phyloP scores from a whole-genome alignment of 2,888 invertebrate genomes.

The Rhagium mordax region DNA sequence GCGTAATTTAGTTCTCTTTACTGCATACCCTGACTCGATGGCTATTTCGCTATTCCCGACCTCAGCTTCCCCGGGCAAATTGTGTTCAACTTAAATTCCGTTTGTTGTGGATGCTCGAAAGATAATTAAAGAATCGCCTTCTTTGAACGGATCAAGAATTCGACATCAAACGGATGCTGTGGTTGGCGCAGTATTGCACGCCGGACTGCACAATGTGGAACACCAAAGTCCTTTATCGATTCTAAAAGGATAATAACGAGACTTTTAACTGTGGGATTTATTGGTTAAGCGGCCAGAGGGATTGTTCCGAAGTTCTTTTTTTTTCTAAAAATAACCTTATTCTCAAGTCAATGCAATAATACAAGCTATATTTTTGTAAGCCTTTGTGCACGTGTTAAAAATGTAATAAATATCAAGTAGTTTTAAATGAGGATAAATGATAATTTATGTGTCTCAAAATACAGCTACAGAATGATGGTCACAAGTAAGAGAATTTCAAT shows the following conservation, averaged over 20 bases:
- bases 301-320: constrained; percentile 5
- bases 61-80: constrained; percentile 19
- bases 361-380: too few relatives aligned
- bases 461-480: too few relatives aligned
- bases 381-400: too few relatives aligned
- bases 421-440: too few relatives aligned
- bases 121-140: constrained; percentile 45
- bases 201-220: constrained; percentile 42
- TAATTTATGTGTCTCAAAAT: too few relatives aligned
- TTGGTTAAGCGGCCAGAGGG: neutral
- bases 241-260: constrained; percentile 24
- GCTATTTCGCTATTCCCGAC: neutral
- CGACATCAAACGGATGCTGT: constrained; percentile 45
- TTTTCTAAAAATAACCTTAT: neutral
- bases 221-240: constrained; percentile 37
- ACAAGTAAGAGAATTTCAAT: too few relatives aligned
- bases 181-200: constrained; percentile 40
- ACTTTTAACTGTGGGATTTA: constrained; percentile 7
- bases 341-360: neutral
- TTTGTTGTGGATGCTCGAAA: constrained; percentile 37
- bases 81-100: constrained; percentile 32
- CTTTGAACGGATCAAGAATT: constrained; percentile 41
- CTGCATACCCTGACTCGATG: constrained; percentile 9
- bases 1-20: constrained; percentile 39
- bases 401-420: too few relatives aligned